A percentile compares a stretch with the other conserved stretches of the same genome.
Conservation (phyloP, 1,140 invertebrate species). For the Cotesia glomerata region DNA sequence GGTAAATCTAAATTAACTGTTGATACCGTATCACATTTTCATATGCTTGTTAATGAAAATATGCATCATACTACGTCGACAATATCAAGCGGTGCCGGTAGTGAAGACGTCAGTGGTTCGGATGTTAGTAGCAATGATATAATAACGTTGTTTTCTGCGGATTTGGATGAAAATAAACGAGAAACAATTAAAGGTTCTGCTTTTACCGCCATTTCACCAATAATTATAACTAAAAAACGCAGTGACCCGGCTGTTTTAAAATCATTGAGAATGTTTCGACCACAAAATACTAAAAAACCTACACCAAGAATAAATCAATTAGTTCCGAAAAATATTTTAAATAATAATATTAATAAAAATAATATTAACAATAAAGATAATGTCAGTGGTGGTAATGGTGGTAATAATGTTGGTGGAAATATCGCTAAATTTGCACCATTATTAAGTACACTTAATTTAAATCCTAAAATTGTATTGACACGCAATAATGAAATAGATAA, state of each 20-base stretch:
- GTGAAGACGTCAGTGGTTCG: conserved; percentile 51
- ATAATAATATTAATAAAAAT: conserved; percentile 45
- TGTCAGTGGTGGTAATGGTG: conserved; percentile 23
- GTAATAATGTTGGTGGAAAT: conserved; percentile 27
- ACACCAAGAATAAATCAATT: conserved; percentile 39
- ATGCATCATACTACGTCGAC: conserved; percentile 37
- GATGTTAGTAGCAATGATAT: conserved; percentile 58
- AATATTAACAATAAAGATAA: conserved; percentile 31
- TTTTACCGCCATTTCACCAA: conserved; percentile 51
- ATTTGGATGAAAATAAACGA: conserved; percentile 58
- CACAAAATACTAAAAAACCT: conserved; percentile 54
- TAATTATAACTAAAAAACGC: conserved; percentile 56
- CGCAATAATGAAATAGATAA: conserved; percentile 55
- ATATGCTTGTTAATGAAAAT: conserved; percentile 57
- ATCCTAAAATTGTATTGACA: conserved; percentile 63
- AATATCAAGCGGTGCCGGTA: no score
- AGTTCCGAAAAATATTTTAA: conserved; percentile 44
- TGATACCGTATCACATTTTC: conserved; percentile 54
- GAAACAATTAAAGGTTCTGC: conserved; percentile 59
- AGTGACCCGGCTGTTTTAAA: conserved; percentile 67
- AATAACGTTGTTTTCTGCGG: conserved; percentile 58
- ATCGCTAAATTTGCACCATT: conserved; percentile 59
- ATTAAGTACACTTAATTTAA: conserved; percentile 62
- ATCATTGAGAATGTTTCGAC: conserved; percentile 65
- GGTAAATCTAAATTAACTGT: conserved; percentile 49